Conservation (phyloP, 1,140 invertebrate genomes). For the Copidosoma floridanum region DNA sequence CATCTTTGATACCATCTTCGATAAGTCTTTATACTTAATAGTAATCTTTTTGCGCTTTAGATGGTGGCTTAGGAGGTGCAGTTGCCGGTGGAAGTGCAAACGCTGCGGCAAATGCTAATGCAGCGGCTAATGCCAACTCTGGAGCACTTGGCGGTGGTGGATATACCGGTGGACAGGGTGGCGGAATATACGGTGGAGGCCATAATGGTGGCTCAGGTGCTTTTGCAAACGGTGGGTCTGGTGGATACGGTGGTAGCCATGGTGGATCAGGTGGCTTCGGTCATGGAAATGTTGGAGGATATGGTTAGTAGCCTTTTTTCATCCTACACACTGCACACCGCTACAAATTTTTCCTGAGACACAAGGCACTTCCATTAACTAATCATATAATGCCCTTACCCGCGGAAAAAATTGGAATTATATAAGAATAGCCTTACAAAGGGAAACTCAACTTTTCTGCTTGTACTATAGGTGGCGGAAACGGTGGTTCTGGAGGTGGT, state of each 20-base stretch:
- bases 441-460: too few relatives aligned
- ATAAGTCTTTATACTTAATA: too few relatives aligned
- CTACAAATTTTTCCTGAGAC: too few relatives aligned
- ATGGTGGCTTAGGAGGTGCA: constrained; percentile 7
- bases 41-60: too few relatives aligned
- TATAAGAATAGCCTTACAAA: too few relatives aligned
- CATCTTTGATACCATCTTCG: too few relatives aligned
- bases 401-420: too few relatives aligned
- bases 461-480: neutral
- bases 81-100: neutral
- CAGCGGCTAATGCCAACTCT: neutral
- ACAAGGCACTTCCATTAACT: too few relatives aligned
- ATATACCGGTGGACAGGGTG: constrained; percentile 15
- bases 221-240: neutral
- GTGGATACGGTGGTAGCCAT: constrained; percentile 16
- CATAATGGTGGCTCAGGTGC: constrained; percentile 4
- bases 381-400: too few relatives aligned
- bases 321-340: too few relatives aligned
- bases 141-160: constrained; percentile 10
- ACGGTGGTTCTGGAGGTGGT: constrained; percentile 21
- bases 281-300: constrained; percentile 5
- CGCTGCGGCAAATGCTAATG: neutral
- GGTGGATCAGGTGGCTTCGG: neutral
- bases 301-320: too few relatives aligned
- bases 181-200: neutral